These are phyloP conservation scores for Tryphoninae sp. DNA, from an alignment of 2,888 invertebrate species.

Conservation along the genomic window DNA sequence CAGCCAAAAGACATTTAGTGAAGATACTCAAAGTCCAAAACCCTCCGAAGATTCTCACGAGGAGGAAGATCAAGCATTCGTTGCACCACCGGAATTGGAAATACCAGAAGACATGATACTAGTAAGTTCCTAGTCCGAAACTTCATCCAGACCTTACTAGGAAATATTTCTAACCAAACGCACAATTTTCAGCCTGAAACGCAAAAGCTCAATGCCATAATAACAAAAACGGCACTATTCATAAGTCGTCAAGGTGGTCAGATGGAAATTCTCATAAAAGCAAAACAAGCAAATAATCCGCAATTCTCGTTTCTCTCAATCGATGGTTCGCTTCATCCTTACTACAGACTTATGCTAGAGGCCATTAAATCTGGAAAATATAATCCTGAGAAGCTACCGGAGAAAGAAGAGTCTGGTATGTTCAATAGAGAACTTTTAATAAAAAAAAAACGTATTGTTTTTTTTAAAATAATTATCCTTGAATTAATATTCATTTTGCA, in stretches of 20 bases:
- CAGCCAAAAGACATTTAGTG: conserved; percentile 80
- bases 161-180: conserved; percentile 16
- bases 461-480: not conserved
- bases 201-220: conserved; percentile 94
- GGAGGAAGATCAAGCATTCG: conserved; percentile 88
- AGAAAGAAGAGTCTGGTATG: conserved; percentile 80
- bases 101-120: conserved; percentile 89
- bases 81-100: conserved; percentile 87
- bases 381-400: conserved; percentile 81
- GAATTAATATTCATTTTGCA: conserved; percentile 61
- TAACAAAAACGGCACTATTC: conserved; percentile 96
- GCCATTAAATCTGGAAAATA: conserved; percentile 88
- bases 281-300: conserved; percentile 96
- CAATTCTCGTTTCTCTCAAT: conserved; percentile 97
- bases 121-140: conserved; percentile 82
- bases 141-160: not conserved
- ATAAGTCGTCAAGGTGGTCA: conserved; percentile 95
- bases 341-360: conserved; percentile 90
- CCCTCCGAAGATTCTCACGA: conserved; percentile 82
- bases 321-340: conserved; percentile 91
- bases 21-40: conserved; percentile 80
- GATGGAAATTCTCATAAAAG: conserved; percentile 99
- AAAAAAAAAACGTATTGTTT: conserved; percentile 64
- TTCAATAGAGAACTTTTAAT: conserved; percentile 58
- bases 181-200: conserved; percentile 88